Base-by-base conservation (phyloP, 1,140 invertebrate genomes). In the Akabosia matsudoensis region DNA sequence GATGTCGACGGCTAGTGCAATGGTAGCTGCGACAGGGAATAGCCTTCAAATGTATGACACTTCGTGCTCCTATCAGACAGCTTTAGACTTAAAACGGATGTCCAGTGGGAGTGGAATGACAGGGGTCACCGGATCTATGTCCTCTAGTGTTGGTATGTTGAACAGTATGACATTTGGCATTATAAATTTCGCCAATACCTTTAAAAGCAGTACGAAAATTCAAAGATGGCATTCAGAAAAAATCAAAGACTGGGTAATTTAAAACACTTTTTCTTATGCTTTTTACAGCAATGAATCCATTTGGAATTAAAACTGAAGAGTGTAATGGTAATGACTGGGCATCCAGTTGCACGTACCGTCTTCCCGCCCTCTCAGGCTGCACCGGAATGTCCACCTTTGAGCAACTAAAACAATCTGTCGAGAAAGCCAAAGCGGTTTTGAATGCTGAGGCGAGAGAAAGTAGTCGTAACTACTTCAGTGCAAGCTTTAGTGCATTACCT, bases 341-440 rank as follows among this genome's bases (percentile, higher is more conserved):
- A 0, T 74, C 79, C 30, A 89, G 83, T 30, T 84, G 83, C 61
- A 83, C 90, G 13, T 92, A 92, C 83, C 87, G 91, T 64, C 90
- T 92, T 74, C 83, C 84, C 14, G 70, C 75, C 10, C 78, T 82
- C 22, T 45, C 37, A 18, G 75, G 64, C 52, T 87, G 87, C 81
- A 73, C 75, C 0, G 79, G 80, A 33, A 79, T 82, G 77, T 91
- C 90, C 77, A 94, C 93, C 16, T 94, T 94, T 86, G 92, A 94
- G 83, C 92, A 94, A 83, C 86, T 94, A 24, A 95, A 94, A 82
- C 92, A 95, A 82, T 93, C 92, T 81, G 92, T 94, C 30, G 92
- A 94, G 83, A 94, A 94, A 84, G 92, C 93, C 14, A 95, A 95
- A 83, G 92, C 93, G 7, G 93, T 92, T 0, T 85, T 94, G n/a